Percentiles rank a stretch among this genome's conserved stretches.
Conservation (phyloP, 2,113 vertebrate genomes). For the Oriolus oriolus region DNA sequence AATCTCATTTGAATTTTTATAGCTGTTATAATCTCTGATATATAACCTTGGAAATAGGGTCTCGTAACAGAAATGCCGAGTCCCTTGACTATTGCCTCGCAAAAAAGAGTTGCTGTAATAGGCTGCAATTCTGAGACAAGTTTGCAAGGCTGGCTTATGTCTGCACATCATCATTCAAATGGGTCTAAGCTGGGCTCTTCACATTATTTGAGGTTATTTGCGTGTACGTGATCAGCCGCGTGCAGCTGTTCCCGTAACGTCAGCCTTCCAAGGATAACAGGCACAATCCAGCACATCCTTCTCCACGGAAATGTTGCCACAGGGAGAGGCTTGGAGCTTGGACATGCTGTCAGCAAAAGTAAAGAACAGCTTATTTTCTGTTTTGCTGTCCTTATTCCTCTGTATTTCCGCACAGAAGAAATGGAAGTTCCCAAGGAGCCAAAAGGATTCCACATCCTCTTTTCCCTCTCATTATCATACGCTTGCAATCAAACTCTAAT, state of each 20-base stretch:
- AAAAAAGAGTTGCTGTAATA: not conserved
- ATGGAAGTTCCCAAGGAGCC: slow-evolving; percentile 6
- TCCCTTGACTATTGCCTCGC: not conserved
- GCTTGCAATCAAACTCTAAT: slow-evolving; percentile 61
- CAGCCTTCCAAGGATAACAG: not conserved
- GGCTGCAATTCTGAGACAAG: not conserved
- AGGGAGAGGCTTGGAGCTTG: not conserved
- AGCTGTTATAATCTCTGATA: slow-evolving; percentile 27
- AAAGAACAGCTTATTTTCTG: not conserved
- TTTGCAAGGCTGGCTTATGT: not conserved
- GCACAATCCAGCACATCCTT: not conserved
- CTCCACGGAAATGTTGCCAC: not conserved
- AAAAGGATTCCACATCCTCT: not conserved
- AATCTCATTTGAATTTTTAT: slow-evolving; percentile 53
- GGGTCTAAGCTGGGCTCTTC: not conserved
- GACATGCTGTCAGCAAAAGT: not conserved
- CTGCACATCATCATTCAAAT: not conserved
- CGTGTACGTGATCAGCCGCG: accelerated
- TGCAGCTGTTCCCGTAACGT: not conserved
- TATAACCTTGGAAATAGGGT: not conserved
- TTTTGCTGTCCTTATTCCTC: not conserved
- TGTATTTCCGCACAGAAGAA: not conserved
- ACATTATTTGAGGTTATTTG: not conserved
- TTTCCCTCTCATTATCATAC: slow-evolving; percentile 54
- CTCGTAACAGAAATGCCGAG: not conserved